These are phyloP conservation scores for Tuberolachnus salignus DNA, from an alignment of 2,888 invertebrate genomes.

Conservation along the genomic window DNA sequence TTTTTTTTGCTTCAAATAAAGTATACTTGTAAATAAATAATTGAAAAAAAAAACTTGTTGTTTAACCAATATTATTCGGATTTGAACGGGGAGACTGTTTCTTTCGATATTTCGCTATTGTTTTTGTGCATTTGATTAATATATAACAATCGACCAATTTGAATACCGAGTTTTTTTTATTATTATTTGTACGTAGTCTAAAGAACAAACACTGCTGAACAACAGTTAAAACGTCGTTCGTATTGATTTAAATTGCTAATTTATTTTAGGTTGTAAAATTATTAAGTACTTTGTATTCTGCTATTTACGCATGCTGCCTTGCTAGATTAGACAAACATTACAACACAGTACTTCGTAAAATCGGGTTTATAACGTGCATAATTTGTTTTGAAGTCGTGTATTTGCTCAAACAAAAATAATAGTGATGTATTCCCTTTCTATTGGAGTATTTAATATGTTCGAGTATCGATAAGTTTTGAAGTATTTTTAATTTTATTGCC, in stretches of 20 bases:
- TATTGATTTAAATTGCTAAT: slow-evolving; percentile 1
- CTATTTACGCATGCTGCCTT: too few relatives aligned
- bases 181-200: neutral
- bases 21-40: too few relatives aligned
- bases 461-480: too few relatives aligned
- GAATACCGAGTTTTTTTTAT: neutral
- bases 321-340: too few relatives aligned
- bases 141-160: neutral
- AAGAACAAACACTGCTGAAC: neutral
- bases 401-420: too few relatives aligned
- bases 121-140: neutral
- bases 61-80: neutral
- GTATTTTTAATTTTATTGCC: too few relatives aligned
- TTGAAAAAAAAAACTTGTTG: neutral
- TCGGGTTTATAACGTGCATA: too few relatives aligned
- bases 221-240: neutral
- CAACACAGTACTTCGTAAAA: too few relatives aligned
- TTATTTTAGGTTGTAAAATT: neutral
- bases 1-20: too few relatives aligned
- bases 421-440: neutral
- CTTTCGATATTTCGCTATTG: neutral
- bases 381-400: too few relatives aligned
- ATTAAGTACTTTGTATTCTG: neutral
- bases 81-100: neutral
- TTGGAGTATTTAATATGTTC: too few relatives aligned